These are phyloP conservation scores for Tragopan temminckii DNA, from an alignment of 2,797 vertebrate species.

Conservation along the genomic window DNA sequence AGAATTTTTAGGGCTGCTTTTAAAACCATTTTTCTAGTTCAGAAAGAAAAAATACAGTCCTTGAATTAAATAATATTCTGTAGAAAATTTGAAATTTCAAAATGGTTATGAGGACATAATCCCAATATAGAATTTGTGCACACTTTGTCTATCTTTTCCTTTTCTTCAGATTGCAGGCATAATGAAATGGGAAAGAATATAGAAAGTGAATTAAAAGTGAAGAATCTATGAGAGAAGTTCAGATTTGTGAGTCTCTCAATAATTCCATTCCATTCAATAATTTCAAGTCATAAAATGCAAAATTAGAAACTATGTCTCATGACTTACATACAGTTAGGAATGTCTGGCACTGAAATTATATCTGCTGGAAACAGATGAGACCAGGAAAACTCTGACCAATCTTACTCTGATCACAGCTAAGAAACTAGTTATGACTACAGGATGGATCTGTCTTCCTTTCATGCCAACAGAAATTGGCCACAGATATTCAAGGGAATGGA, in stretches of 20 bases:
- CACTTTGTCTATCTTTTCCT: not conserved
- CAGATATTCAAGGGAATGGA: not conserved
- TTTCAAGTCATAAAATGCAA: slow-evolving; percentile 16
- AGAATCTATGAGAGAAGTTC: not conserved
- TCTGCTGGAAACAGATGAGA: slow-evolving; percentile 72
- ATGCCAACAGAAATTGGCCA: not conserved
- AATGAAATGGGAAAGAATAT: not conserved
- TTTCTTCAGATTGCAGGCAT: not conserved
- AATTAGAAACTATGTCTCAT: slow-evolving; percentile 19
- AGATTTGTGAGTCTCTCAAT: slow-evolving; percentile 1
- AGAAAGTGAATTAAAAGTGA: not conserved
- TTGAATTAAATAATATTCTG: slow-evolving; percentile 28
- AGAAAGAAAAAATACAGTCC: not conserved
- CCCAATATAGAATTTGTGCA: not conserved
- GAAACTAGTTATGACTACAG: slow-evolving; percentile 7
- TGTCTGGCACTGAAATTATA: slow-evolving; percentile 48
- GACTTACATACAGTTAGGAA: slow-evolving; percentile 51
- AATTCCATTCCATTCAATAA: not conserved
- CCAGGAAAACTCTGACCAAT: slow-evolving; percentile 51
- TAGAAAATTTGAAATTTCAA: not conserved
- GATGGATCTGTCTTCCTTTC: not conserved
- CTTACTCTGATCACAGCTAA: not conserved
- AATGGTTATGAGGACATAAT: not conserved
- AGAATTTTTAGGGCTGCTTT: not conserved
- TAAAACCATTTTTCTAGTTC: not conserved